Evolutionary conservation across 2,797 vertebrate species (phyloP), one percentile per base, ranked within the genome.

Genomic region (Microhierax caerulescens): DNA sequence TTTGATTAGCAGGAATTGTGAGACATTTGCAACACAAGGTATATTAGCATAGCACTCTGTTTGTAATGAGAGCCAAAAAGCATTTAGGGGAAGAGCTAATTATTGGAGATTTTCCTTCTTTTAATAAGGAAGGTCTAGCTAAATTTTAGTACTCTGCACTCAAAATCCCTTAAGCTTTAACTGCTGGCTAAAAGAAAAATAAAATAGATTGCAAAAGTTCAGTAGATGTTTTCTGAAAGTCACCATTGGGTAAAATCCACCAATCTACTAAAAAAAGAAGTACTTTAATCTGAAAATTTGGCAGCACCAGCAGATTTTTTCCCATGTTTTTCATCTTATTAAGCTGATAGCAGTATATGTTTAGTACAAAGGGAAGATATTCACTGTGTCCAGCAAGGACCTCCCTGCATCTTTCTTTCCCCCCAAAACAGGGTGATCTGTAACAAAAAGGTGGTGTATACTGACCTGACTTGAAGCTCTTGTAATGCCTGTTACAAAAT

Each of bases 1-100:
- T 98, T 98, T 97, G 98, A 97, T 98, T 98, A 98, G 97, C 96
- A 97, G 96, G 97, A 98, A 98, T 97, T 97, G 97, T 94, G 97
- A 98, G 97, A 96, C 97, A 87, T 97, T 97, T 95, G 93, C 97
- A 97, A 96, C 97, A 97, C 97, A 97, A 98, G 97, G 98, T 98
- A 96, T 97, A 98, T 98, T 98, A 98, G 95, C 97, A 96, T 95
- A 97, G 97, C 37, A 88, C 97, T 98, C 97, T 51, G 79, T 96
- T 95, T 94, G 94, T 98, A 98, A 98, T 97, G 97, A 98, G 95
- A 98, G 89, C 95, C 95, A 97, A 96, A 98, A 98, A 97, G 96
- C 97, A 96, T 97, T 98, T 97, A 97, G 91, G 81, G 94, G 91
- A 97, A 98, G 94, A 98, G 95, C 97, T 98, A 98, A 98, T 98